phyloP scores from a whole-genome alignment of 2,797 vertebrate species.

The Poeciliopsis turneri region DNA sequence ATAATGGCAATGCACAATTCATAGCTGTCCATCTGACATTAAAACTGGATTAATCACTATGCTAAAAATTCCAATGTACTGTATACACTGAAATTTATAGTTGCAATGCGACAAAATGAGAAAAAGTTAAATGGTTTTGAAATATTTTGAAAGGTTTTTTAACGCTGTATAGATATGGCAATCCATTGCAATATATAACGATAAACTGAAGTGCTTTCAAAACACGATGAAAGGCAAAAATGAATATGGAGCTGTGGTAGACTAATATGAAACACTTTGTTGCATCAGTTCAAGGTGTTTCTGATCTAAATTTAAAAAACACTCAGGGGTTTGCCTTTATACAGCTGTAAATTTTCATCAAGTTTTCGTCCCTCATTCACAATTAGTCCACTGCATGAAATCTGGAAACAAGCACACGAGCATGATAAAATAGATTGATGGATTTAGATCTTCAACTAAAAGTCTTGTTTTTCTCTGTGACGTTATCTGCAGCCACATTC shows the following conservation, averaged over 20 bases:
- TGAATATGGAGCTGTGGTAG: constrained; percentile 3
- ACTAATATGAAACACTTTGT: constrained; percentile 11
- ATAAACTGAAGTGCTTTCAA: constrained; percentile 10
- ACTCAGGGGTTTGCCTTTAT: constrained; percentile 47
- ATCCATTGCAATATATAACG: neutral
- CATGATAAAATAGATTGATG: constrained; percentile 34
- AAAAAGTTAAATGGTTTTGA: neutral
- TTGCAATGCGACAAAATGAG: neutral
- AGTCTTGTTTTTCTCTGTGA: constrained; percentile 60
- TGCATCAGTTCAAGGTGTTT: constrained; percentile 25
- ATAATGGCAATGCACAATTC: neutral
- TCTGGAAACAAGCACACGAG: constrained; percentile 4
- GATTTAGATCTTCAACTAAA: constrained; percentile 30
- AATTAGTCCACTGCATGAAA: constrained; percentile 45
- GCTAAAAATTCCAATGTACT: neutral
- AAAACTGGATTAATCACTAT: neutral
- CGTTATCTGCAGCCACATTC: constrained; percentile 96
- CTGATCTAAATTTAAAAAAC: constrained; percentile 32
- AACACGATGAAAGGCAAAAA: constrained; percentile 26
- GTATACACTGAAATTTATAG: neutral
- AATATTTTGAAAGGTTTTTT: neutral
- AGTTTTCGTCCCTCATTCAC: constrained; percentile 50
- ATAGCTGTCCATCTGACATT: neutral
- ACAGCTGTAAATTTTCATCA: constrained; percentile 67
- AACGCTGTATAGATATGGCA: neutral